Base-by-base conservation (phyloP, 2,888 invertebrate genomes). In the Clostera curtula region DNA sequence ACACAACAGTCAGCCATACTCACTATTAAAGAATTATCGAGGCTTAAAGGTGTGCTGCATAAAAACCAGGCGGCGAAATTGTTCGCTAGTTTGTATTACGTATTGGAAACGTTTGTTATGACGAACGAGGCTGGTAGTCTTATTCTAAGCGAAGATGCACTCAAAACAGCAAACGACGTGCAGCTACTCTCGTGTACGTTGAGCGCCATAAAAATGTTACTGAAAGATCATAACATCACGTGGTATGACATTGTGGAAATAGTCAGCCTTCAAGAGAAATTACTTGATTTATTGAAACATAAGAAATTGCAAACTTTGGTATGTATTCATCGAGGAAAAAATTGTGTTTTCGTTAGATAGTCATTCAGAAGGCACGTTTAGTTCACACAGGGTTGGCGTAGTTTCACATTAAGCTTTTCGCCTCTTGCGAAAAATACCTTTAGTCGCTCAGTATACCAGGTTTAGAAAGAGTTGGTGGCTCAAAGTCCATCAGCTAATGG, bases 161-260 rank as follows among this genome's bases (percentile, higher is more conserved):
- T 54, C 8, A 44, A 38, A 9, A 34, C 40, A 8, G 43, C 44
- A 1, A 50, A 55, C 7, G 59, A 62, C 14, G 40, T 52, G 10
- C 46, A 37, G 16, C 20, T 60, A 14, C 17, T 64, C 8, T 43
- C 61, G 1, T 34, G 52, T 1, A 33, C 49, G 6, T 24, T 66
- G 13, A 52, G 53, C 8, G 47, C 43, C 4, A 46, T 61, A 28
- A 50, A 44, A 14, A 56, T 60, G 56, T 24, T 64, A 9, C 19
- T 65, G n/a, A 49, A 50, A 17, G 57, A 56, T 19, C 52, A 64
- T 32, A 43, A 53, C 17, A 56, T 64, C 34, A 45, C 52, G 24
- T 62, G 64, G 60, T 55, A 64, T 21, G 59, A 63, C 22, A 61
- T 48, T 21, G 31, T 53, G 3, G 64, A 64, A 28, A 54, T 64